Evolutionary conservation across 2,888 invertebrate species (phyloP).

Genomic region (Microdon myrmicae): DNA sequence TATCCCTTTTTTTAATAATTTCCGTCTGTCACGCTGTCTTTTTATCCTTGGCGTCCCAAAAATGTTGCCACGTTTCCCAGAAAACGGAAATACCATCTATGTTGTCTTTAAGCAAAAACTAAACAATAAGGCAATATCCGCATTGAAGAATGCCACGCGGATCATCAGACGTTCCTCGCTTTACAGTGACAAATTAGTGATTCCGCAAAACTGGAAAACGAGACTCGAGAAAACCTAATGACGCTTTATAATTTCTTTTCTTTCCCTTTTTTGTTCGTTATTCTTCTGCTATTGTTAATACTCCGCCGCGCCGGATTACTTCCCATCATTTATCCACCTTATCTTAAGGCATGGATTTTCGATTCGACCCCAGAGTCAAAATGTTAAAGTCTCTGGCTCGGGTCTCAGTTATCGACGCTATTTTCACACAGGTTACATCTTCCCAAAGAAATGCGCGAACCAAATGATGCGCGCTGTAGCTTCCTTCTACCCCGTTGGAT

Average conservation of each 20-base stretch:
- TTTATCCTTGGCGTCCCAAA: slow-evolving; percentile 2
- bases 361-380: slow-evolving; percentile 34
- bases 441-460: slow-evolving; percentile 29
- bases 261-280: too few species aligned
- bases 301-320: too few species aligned
- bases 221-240: slow-evolving; percentile 29
- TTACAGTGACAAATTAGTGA: slow-evolving; percentile 20
- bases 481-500: slow-evolving; percentile 15
- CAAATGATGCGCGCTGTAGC: slow-evolving; percentile 4
- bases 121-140: too few species aligned
- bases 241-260: slow-evolving; percentile 32
- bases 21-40: too few species aligned
- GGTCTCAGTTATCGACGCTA: slow-evolving; percentile 42
- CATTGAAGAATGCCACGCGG: too few species aligned
- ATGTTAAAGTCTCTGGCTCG: slow-evolving; percentile 47
- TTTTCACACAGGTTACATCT: slow-evolving; percentile 50
- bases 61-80: background rate
- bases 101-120: too few species aligned
- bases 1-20: too few species aligned
- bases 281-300: too few species aligned
- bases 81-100: too few species aligned
- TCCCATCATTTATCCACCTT: slow-evolving; percentile 44
- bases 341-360: slow-evolving; percentile 21
- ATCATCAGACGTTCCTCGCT: too few species aligned
- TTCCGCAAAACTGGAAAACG: slow-evolving; percentile 16